Percentiles rank a stretch among this genome's conserved stretches.
Conservation (phyloP, 1,140 invertebrate species). For the Pseudomyrmex cubaensis region DNA sequence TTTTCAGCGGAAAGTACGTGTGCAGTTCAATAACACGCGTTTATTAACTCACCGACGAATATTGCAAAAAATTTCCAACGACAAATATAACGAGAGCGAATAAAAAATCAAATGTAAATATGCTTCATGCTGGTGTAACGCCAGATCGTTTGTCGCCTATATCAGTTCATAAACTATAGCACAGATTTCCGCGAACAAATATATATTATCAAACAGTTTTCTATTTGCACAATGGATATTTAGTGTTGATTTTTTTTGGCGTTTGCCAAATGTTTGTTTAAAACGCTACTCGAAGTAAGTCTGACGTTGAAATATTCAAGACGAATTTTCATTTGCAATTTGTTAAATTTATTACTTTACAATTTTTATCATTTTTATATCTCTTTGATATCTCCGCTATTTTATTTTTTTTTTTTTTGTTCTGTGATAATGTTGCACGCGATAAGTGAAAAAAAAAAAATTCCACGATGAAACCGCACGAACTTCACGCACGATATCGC, state of each 20-base stretch:
- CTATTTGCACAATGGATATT: constrained; percentile 1
- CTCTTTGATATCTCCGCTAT: not conserved
- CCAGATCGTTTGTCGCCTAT: constrained; percentile 14
- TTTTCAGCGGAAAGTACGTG: constrained; percentile 3
- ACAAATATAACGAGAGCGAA: constrained; percentile 17
- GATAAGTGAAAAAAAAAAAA: not conserved
- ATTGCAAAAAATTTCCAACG: constrained; percentile 29
- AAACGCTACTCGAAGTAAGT: not conserved
- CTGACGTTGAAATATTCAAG: too few species aligned
- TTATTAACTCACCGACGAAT: constrained; percentile 2
- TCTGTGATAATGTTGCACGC: not conserved
- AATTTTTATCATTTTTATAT: too few species aligned
- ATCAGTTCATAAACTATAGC: constrained; percentile 4
- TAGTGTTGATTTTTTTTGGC: not conserved
- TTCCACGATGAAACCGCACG: constrained; percentile 52
- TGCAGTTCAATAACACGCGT: constrained; percentile 14
- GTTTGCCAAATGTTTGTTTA: constrained; percentile 1
- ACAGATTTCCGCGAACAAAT: constrained; percentile 11
- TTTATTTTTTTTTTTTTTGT: constrained; percentile 13
- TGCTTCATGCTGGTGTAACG: constrained; percentile 1
- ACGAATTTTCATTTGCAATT: too few species aligned
- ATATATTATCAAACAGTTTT: not conserved
- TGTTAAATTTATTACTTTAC: too few species aligned
- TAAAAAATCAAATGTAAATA: constrained; percentile 46
- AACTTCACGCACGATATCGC: constrained; percentile 52